These are phyloP conservation scores for Lutjanus erythropterus DNA, from an alignment of 2,113 vertebrate species.

Conservation along the genomic window DNA sequence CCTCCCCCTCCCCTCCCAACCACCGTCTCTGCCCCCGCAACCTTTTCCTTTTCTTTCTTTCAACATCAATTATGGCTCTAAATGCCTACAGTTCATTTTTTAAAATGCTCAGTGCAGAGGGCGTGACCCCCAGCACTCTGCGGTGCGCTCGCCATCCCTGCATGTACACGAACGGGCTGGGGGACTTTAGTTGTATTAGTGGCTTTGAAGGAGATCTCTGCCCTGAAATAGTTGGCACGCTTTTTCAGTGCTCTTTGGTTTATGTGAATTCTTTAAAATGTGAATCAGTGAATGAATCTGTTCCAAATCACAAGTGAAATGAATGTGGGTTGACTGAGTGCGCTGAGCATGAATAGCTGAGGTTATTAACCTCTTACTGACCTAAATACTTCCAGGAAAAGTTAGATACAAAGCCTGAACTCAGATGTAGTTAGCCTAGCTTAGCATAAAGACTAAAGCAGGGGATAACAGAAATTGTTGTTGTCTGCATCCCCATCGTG, in stretches of 20 bases:
- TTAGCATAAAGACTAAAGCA: background rate
- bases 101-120: slow-evolving; percentile 46
- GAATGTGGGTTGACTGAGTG: background rate
- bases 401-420: background rate
- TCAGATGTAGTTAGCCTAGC: background rate
- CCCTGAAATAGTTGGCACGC: background rate
- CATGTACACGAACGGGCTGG: background rate
- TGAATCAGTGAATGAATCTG: background rate
- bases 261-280: background rate
- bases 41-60: slow-evolving; percentile 71
- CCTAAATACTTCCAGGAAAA: background rate
- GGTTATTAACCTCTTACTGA: background rate
- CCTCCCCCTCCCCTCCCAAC: slow-evolving; percentile 21
- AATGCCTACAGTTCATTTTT: slow-evolving; percentile 67
- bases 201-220: slow-evolving; percentile 13
- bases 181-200: background rate
- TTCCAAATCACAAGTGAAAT: background rate
- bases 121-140: slow-evolving; percentile 29
- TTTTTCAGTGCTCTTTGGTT: background rate
- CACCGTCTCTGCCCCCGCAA: slow-evolving; percentile 68
- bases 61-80: slow-evolving; percentile 64
- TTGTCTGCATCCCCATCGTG: no score
- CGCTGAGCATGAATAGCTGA: background rate
- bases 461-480: background rate
- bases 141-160: slow-evolving; percentile 20